Conservation (phyloP, 2,797 vertebrate species). For the Fratercula arctica region DNA sequence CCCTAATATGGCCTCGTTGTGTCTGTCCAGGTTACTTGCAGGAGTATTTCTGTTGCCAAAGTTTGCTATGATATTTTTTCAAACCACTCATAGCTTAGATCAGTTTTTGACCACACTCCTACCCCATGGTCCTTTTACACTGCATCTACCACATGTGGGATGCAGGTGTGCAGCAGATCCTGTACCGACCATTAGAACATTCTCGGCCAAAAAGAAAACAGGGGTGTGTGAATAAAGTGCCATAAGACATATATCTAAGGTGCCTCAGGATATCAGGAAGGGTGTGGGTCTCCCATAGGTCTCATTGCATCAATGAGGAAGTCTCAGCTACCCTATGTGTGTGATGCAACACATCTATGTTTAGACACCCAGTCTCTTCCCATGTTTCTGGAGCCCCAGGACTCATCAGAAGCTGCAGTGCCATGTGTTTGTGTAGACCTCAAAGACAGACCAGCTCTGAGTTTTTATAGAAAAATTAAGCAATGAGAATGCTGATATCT, state of each 20-base stretch:
- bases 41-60: neutral
- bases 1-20: neutral
- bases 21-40: neutral
- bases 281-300: neutral
- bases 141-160: neutral
- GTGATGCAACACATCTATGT: neutral
- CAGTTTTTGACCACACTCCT: neutral
- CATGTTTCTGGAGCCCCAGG: neutral
- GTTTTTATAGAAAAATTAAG: neutral
- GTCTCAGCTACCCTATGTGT: neutral
- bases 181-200: neutral
- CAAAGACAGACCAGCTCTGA: neutral
- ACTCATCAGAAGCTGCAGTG: neutral
- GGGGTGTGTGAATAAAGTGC: neutral
- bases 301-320: neutral
- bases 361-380: neutral
- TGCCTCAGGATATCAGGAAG: neutral
- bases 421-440: neutral
- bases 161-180: neutral
- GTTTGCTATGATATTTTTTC: neutral
- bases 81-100: neutral
- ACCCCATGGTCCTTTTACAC: neutral
- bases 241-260: neutral
- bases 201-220: neutral
- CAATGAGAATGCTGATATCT: neutral